Conservation (phyloP, 2,113 vertebrate genomes). For the Corvus hawaiiensis region DNA sequence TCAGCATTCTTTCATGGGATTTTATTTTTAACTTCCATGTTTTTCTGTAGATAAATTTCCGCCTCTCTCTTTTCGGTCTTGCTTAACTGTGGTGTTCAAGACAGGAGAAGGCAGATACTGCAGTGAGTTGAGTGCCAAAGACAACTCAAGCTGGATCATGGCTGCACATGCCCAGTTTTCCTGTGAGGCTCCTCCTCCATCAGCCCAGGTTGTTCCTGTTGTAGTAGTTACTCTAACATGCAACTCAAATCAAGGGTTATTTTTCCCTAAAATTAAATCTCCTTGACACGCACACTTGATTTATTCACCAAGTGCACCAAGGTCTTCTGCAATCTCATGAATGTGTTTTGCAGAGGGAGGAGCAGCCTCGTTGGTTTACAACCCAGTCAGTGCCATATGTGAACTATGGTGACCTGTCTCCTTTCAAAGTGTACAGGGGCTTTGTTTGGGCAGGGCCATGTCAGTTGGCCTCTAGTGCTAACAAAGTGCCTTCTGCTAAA, state of each 20-base stretch:
- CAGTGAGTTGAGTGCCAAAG: not conserved
- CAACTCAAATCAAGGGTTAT: not conserved
- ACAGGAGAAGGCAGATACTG: not conserved
- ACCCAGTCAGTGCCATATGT: too few species aligned
- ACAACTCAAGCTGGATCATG: rapidly evolving
- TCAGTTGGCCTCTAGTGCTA: not conserved
- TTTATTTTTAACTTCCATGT: not conserved
- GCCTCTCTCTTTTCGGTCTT: not conserved
- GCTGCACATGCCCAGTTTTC: not conserved
- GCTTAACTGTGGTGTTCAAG: not conserved
- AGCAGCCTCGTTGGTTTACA: not conserved
- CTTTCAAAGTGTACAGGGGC: not conserved
- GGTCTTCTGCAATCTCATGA: not conserved
- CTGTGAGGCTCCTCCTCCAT: not conserved
- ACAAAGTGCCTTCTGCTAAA: not conserved
- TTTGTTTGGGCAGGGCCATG: not conserved
- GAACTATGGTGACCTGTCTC: not conserved
- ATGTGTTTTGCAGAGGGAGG: not conserved
- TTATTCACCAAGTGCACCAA: not conserved
- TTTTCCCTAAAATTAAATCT: not conserved
- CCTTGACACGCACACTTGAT: not conserved
- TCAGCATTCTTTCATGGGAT: not conserved
- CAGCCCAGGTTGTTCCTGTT: not conserved
- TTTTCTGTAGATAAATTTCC: not conserved
- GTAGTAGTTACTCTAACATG: not conserved